Conservation (phyloP, 23 tunicate genomes). For the Diplosoma virens region DNA sequence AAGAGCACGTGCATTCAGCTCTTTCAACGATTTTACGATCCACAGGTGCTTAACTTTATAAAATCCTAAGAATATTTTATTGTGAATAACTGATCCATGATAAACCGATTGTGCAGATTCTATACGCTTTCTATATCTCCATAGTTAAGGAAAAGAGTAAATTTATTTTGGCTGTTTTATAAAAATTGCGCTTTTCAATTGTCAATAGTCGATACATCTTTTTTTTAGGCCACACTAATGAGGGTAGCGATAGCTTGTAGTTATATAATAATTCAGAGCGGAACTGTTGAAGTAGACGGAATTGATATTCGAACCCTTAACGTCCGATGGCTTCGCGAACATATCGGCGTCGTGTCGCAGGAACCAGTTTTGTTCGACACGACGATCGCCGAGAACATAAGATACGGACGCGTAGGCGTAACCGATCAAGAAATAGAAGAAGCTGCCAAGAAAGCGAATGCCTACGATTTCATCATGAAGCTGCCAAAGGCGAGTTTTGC, state of each 20-base stretch:
- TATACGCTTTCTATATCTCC: no score
- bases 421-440: conserved; percentile 66
- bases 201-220: no score
- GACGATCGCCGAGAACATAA: conserved; percentile 87
- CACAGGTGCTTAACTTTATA: no score
- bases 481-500: conserved; percentile 58
- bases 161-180: no score
- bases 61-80: no score
- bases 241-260: background rate
- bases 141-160: no score
- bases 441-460: conserved; percentile 90
- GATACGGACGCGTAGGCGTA: conserved; percentile 70
- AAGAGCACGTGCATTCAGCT: conserved; percentile 76
- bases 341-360: conserved; percentile 94
- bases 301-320: conserved; percentile 80
- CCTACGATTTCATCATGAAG: conserved; percentile 85
- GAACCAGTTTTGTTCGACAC: conserved; percentile 81
- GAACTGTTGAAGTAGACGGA: conserved; percentile 64
- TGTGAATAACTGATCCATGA: no score
- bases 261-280: conserved; percentile 43
- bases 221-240: background rate
- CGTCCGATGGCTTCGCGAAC: conserved; percentile 73
- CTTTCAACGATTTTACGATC: conserved; percentile 83
- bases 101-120: no score
- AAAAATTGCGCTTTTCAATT: no score